phyloP scores from a whole-genome alignment of 1,140 invertebrate genomes.

The Hycleus phaleratus region DNA sequence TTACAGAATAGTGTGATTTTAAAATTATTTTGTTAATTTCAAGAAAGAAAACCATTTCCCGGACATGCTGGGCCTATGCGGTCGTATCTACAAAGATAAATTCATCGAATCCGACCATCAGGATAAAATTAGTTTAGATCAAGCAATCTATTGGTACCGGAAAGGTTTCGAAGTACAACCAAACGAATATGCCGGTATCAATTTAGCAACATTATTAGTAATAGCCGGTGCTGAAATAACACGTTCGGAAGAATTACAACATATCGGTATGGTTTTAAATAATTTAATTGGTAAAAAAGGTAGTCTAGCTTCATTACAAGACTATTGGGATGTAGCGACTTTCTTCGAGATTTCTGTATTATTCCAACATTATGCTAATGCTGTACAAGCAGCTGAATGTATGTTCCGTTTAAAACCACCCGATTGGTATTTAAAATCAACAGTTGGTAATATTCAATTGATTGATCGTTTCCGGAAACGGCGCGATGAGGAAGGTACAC shows the following conservation, averaged over 20 bases:
- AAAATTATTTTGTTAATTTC: constrained; percentile 7
- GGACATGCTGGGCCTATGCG: constrained; percentile 97
- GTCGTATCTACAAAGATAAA: constrained; percentile 97
- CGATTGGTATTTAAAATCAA: constrained; percentile 97
- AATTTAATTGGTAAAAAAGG: constrained; percentile 98
- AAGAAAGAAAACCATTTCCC: constrained; percentile 85
- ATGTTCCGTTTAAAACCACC: constrained; percentile 99
- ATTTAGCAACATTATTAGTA: constrained; percentile 95
- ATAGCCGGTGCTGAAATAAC: constrained; percentile 95
- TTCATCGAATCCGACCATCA: constrained; percentile 93
- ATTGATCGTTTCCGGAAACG: constrained; percentile 90
- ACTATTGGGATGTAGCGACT: constrained; percentile 99
- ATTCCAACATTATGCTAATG: constrained; percentile 94
- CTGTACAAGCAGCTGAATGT: constrained; percentile 94
- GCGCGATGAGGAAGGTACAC: constrained; percentile 56
- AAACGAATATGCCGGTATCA: constrained; percentile 98
- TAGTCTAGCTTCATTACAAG: constrained; percentile 81
- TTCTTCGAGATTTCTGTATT: constrained; percentile 99
- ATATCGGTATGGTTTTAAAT: constrained; percentile 89
- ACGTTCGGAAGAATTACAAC: constrained; percentile 82
- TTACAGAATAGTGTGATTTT: neutral
- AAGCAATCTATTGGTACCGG: constrained; percentile 96
- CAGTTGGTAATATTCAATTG: constrained; percentile 93
- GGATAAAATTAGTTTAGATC: constrained; percentile 79
- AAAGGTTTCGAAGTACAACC: constrained; percentile 97